Evolutionary conservation across 2,797 vertebrate species (phyloP).

Genomic region (Aphelocoma californica): DNA sequence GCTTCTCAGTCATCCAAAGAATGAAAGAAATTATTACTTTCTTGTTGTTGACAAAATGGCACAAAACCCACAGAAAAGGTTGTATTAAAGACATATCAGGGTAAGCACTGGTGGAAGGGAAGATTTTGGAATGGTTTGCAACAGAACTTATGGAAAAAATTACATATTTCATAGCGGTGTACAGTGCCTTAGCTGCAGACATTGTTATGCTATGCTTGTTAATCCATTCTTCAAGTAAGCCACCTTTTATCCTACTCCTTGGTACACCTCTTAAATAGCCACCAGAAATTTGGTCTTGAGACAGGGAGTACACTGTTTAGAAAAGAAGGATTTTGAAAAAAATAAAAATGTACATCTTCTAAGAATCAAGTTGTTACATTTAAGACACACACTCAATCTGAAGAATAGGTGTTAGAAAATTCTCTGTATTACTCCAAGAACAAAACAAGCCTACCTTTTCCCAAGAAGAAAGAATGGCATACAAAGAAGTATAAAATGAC

Average conservation of each 20-base stretch:
- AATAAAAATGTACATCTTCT: neutral
- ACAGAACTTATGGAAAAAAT: neutral
- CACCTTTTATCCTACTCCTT: neutral
- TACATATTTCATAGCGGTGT: neutral
- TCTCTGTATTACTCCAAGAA: neutral
- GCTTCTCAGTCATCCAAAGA: neutral
- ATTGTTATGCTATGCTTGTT: neutral
- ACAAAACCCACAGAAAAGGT: constrained; percentile 6
- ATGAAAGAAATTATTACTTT: neutral
- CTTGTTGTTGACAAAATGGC: neutral
- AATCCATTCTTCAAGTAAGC: neutral
- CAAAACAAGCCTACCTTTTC: neutral
- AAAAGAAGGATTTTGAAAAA: neutral
- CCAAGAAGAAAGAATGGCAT: neutral
- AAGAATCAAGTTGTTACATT: neutral
- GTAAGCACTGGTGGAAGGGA: neutral
- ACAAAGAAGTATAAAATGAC: neutral
- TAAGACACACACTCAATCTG: neutral
- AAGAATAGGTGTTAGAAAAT: neutral
- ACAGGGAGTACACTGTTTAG: neutral
- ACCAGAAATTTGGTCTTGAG: neutral
- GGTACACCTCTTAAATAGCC: neutral
- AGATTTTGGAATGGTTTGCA: neutral
- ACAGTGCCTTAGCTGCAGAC: neutral
- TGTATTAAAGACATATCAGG: neutral